A percentile compares a stretch with the other conserved stretches of the same genome.
Evolutionary conservation across 2,113 vertebrate species (phyloP).

Genomic region (Glaucidium brasilianum): DNA sequence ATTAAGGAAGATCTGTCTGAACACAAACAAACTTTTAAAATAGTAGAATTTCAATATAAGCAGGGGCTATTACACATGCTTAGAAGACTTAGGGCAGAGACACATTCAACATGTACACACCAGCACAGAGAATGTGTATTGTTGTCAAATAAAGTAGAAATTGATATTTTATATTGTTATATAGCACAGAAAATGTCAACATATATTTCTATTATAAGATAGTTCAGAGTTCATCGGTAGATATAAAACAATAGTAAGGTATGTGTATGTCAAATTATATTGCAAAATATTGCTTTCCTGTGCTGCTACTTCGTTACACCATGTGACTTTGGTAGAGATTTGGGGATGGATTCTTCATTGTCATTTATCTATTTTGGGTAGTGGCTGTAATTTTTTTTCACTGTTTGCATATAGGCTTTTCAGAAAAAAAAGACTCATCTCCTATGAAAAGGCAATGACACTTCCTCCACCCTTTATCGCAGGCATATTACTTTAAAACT

Average conservation of each 20-base stretch:
- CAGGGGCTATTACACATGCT: neutral
- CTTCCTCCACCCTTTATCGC: neutral
- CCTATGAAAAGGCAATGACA: neutral
- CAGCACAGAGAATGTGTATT: neutral
- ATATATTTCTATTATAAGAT: neutral
- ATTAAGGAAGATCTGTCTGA: neutral
- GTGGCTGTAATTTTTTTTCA: neutral
- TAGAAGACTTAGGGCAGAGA: neutral
- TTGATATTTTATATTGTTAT: neutral
- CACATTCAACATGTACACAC: neutral
- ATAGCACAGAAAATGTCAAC: neutral
- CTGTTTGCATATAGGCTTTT: neutral
- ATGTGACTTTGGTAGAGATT: neutral
- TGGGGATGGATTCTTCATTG: neutral
- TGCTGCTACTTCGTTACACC: neutral
- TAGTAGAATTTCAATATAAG: neutral
- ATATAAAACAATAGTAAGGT: neutral
- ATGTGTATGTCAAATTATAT: neutral
- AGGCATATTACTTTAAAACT: neutral
- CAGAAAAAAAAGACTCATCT: neutral
- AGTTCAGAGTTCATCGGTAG: neutral
- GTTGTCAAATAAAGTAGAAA: neutral
- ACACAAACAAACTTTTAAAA: neutral
- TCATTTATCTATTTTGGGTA: neutral
- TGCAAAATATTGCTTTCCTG: neutral